These are phyloP conservation scores for Harmothoe impar DNA, from an alignment of 2,888 invertebrate genomes.

Conservation along the genomic window DNA sequence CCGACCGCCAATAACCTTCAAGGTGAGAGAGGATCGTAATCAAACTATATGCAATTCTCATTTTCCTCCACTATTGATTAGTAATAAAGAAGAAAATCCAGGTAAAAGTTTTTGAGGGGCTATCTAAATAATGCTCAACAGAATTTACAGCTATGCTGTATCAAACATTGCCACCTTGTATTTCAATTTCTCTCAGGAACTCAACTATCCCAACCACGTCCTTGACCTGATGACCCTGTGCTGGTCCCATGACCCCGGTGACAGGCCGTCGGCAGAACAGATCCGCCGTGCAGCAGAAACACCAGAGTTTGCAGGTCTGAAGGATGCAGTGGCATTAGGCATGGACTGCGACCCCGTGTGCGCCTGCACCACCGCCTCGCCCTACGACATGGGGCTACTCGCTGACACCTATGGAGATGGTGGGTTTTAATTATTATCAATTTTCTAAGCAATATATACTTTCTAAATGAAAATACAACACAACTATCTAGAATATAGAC, in stretches of 20 bases:
- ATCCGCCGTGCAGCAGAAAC: constrained; percentile 93
- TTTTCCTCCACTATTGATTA: not conserved
- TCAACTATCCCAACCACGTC: constrained; percentile 87
- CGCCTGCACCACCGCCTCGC: constrained; percentile 67
- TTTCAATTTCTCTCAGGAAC: constrained; percentile 77
- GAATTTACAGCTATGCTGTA: too few relatives aligned
- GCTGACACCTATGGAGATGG: constrained; percentile 41
- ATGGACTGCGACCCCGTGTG: constrained; percentile 74
- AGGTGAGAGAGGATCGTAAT: constrained; percentile 86
- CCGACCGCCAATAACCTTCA: constrained; percentile 92
- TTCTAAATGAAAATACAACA: too few relatives aligned
- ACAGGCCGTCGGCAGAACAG: constrained; percentile 96
- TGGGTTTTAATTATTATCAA: not conserved
- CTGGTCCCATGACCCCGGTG: constrained; percentile 92
- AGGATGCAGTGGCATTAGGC: constrained; percentile 90
- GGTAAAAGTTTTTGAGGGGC: too few relatives aligned
- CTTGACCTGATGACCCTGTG: constrained; percentile 97
- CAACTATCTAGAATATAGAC: too few relatives aligned
- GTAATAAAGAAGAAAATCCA: not conserved
- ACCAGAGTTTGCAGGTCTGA: constrained; percentile 95
- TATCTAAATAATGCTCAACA: too few relatives aligned
- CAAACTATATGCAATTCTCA: constrained; percentile 72
- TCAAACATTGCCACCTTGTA: too few relatives aligned
- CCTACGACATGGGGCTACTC: constrained; percentile 41
- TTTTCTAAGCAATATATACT: not conserved